Percentiles rank a stretch among this genome's conserved stretches.
Evolutionary conservation across 2,113 vertebrate species (phyloP).

Genomic region (Micronycteris hirsuta): DNA sequence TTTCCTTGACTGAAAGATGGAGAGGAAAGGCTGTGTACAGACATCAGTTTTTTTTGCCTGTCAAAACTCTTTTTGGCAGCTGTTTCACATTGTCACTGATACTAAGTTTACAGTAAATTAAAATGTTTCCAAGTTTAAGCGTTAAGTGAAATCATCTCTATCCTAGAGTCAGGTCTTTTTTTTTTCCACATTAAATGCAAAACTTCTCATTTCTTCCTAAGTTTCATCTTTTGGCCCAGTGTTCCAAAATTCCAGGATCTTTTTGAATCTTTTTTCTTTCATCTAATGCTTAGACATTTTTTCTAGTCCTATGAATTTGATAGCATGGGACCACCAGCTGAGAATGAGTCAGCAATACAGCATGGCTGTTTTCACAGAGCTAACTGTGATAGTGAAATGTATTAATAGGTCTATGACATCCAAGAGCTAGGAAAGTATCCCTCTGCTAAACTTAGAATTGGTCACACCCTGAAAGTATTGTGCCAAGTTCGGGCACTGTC

Average conservation of each 20-base stretch:
- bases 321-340: conserved; percentile 12
- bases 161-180: neutral
- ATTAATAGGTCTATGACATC: conserved; percentile 70
- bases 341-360: conserved; percentile 34
- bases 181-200: neutral
- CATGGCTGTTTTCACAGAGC: conserved; percentile 39
- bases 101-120: neutral
- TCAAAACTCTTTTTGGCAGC: conserved; percentile 33
- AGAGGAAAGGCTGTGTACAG: neutral
- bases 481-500: conserved; percentile 19
- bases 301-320: conserved; percentile 32
- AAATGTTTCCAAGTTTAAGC: neutral
- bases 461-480: conserved; percentile 27
- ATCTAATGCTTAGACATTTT: neutral
- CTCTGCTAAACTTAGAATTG: conserved; percentile 68
- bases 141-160: conserved; percentile 7
- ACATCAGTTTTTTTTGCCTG: conserved; percentile 13
- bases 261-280: neutral
- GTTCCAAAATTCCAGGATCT: neutral
- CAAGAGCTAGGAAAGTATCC: conserved; percentile 60
- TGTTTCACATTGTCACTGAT: neutral
- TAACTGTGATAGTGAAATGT: conserved; percentile 52
- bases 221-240: conserved; percentile 9
- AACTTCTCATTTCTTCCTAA: neutral
- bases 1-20: neutral